Conservation (phyloP, 2,113 vertebrate genomes). For the Geococcyx californianus region DNA sequence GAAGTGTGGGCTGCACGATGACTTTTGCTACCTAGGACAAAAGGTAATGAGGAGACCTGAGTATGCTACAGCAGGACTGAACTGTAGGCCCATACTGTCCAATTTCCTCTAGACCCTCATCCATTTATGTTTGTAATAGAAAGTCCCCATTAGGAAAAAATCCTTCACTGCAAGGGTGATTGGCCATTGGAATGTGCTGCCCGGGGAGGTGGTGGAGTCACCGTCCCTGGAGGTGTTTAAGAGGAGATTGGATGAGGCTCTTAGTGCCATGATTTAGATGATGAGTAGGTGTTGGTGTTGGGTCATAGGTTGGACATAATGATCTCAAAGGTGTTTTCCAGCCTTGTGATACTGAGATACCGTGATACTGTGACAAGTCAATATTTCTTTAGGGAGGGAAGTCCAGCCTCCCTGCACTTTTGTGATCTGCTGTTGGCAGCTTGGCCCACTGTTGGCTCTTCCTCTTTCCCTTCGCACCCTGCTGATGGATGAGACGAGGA, state of each 20-base stretch:
- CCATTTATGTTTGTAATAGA: not conserved
- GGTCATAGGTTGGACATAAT: too few relatives aligned
- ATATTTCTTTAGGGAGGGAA: not conserved
- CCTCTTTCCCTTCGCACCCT: not conserved
- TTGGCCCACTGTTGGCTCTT: accelerated
- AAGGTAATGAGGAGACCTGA: not conserved
- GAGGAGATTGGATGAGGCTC: too few relatives aligned
- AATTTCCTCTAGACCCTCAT: not conserved
- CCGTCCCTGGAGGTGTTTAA: too few relatives aligned
- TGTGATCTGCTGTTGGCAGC: not conserved
- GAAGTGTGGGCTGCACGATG: not conserved
- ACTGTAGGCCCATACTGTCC: not conserved
- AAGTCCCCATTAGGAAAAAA: not conserved
- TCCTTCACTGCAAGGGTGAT: too few relatives aligned
- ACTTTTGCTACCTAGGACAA: not conserved
- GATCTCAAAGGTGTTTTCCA: too few relatives aligned
- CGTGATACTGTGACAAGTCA: too few relatives aligned
- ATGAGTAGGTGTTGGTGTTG: too few relatives aligned
- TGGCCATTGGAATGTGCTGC: too few relatives aligned
- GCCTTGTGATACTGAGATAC: too few relatives aligned
- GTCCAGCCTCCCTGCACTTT: not conserved
- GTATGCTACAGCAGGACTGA: not conserved
- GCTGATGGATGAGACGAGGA: not conserved
- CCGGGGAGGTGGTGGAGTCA: too few relatives aligned
- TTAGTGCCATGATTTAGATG: too few relatives aligned